Evolutionary conservation across 2,888 invertebrate genomes (phyloP), one percentile per base, ranked within the genome.

Genomic region (Ichneumoninae sp.): DNA sequence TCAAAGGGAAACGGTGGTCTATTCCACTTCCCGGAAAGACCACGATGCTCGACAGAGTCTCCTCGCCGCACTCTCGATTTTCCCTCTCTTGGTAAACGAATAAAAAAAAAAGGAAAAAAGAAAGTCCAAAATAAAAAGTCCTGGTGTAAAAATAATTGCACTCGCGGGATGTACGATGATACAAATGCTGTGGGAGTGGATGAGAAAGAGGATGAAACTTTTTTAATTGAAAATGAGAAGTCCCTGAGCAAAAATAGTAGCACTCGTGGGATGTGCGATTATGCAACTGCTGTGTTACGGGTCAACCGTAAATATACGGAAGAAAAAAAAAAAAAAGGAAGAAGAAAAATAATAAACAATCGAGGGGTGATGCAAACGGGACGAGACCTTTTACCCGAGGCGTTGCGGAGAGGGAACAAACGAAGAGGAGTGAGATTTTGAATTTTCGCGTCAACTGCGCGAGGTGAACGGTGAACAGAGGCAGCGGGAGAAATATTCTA

Each of bases 1-100:
- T 85, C 81, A 85, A 85, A 85, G 81, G 40, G 54, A 47, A 70
- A 74, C 26, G 52, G n/a, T 33, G 30, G 40, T 76, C 44, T 19
- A 57, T 71, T 60, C 52, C 57, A 73, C 63, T 73, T 78, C 22
- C 36, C 36, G 57, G 44, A 33, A 40, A 54, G 26, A 74, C 66
- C 70, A 30, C 68, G 47, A 65, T 63, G 47, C n/a, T 26, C 10
- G 22, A 44, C 30, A 65, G 57, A 36, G 13, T 10, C 33, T 22
- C 33, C 65, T 50, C 52, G 5, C 40, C 50, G 40, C 57, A 36
- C 76, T 71, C 65, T 52, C 60, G 44, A 74, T 44, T 47, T 30
- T 44, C 47, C 19, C n/a, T 19, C 19, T 44, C 50, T 22, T 10
- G 16, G 8, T 52, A 76, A 1, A 44, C 8, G 44, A 36, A 71